Base-by-base conservation (phyloP, 1,140 invertebrate genomes). In the Arctopsyche grandis region DNA sequence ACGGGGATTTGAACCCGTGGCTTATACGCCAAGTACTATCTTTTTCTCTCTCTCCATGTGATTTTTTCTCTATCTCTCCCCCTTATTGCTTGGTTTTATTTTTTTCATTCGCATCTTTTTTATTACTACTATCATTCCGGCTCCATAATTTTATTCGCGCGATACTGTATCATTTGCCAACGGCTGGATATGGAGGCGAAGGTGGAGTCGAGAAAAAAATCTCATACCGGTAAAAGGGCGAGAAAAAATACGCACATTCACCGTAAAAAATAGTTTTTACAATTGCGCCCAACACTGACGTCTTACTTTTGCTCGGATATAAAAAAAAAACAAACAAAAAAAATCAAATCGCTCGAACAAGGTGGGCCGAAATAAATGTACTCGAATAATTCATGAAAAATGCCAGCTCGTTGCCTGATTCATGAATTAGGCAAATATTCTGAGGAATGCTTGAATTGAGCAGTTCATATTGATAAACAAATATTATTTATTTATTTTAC, bases 71-170 rank as follows among this genome's bases (percentile, higher is more conserved):
- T 19, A 14, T 52, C 16, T 19, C 21, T 60, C 21, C 21, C 21
- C 16, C 56, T 9, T 16, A 19, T 60, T 60, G 16, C 21, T 60
- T 60, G 7, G n/a, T 21, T 60, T 52, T 60, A 60, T 60, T 60
- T 60, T 60, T 21, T 60, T 19, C 16, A 9, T 21, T 60, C 16
- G 21, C 9, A 1, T 60, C 48, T 19, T 60, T 60, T 60, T 60
- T 60, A 60, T 60, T 60, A 21, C 56, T 21, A 60, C 14, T 60
- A 60, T 60, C 56, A 60, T 60, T 60, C 56, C 56, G 29, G 56
- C 21, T n/a, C 56, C 56, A 60, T 60, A 60, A 60, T 60, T 60
- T 60, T 19, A 60, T 60, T 60, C 21, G 16, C 21, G 56, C 56
- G 16, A 60, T 60, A 60, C 56, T 60, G 56, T 60, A 60, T 60